These are phyloP conservation scores for Boulengeromyrus knoepffleri DNA, from an alignment of 2,113 vertebrate genomes.

Conservation along the genomic window DNA sequence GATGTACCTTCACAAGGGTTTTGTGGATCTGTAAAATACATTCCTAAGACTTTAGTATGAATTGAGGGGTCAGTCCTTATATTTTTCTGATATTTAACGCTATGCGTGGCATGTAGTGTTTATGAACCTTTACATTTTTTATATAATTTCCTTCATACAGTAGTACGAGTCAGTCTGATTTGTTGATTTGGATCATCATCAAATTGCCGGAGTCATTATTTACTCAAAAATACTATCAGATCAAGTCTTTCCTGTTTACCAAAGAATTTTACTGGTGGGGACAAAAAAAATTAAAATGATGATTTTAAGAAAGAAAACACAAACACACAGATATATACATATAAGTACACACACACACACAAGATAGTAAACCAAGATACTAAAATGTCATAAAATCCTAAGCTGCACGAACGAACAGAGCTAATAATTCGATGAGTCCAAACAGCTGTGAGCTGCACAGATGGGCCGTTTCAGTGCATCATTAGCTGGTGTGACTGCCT, in stretches of 20 bases:
- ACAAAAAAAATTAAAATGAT: not conserved
- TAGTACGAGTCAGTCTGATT: not conserved
- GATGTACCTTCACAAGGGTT: not conserved
- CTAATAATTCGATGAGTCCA: conserved; percentile 99
- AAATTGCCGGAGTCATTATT: not conserved
- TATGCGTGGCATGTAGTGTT: not conserved
- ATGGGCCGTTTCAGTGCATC: conserved; percentile 93
- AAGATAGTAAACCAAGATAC: conserved; percentile 57
- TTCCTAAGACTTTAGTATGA: not conserved
- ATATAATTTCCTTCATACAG: not conserved
- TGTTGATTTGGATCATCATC: not conserved
- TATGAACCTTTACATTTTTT: not conserved
- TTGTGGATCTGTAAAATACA: not conserved
- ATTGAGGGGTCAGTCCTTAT: not conserved
- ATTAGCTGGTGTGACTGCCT: conserved; percentile 77
- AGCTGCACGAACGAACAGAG: conserved; percentile 84
- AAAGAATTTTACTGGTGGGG: not conserved
- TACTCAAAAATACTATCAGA: not conserved
- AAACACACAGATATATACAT: not conserved
- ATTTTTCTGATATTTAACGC: not conserved
- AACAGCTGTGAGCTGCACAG: conserved; percentile 97
- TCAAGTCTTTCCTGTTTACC: not conserved
- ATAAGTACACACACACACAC: not conserved
- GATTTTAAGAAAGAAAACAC: not conserved
- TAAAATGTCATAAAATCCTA: conserved; percentile 88